A percentile compares a stretch with the other conserved stretches of the same genome.
phyloP scores from a whole-genome alignment of 2,113 vertebrate species.

The Grallaria varia region DNA sequence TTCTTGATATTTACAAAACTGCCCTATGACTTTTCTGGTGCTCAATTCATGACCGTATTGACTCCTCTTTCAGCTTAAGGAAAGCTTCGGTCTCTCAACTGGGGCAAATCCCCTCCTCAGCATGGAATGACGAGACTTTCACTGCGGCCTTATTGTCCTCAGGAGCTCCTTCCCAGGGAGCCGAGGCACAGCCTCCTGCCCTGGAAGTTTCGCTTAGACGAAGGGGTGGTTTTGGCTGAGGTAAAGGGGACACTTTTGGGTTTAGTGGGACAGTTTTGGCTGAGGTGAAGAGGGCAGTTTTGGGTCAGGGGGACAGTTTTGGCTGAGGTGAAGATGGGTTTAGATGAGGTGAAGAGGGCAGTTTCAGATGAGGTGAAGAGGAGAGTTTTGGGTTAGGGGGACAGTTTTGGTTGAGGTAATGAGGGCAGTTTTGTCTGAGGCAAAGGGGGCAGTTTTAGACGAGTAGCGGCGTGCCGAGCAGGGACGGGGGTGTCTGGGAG shows the following conservation, averaged over 20 bases:
- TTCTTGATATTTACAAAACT: neutral
- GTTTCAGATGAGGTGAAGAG: neutral
- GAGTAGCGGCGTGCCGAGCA: neutral
- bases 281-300: neutral
- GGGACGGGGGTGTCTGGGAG: accelerated
- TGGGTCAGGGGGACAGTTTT: neutral
- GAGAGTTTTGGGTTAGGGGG: no score
- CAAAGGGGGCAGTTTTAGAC: neutral
- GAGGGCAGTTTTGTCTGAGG: neutral
- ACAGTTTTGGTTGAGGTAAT: neutral
- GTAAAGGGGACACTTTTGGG: neutral
- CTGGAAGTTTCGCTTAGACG: neutral
- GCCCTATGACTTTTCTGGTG: neutral
- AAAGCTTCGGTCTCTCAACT: accelerated
- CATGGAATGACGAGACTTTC: accelerated
- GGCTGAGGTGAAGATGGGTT: no score
- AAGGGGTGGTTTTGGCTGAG: neutral
- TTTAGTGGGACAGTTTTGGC: neutral
- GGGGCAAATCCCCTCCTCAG: no score
- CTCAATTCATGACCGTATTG: neutral
- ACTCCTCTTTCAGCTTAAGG: neutral
- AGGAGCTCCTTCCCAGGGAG: accelerated
- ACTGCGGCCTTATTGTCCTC: neutral
- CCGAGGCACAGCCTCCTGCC: neutral
- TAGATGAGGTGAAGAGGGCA: no score